Percentiles rank a stretch among this genome's conserved stretches.
These are phyloP conservation scores for Dicyrtomina minuta DNA, from an alignment of 2,888 invertebrate species.

Conservation along the genomic window DNA sequence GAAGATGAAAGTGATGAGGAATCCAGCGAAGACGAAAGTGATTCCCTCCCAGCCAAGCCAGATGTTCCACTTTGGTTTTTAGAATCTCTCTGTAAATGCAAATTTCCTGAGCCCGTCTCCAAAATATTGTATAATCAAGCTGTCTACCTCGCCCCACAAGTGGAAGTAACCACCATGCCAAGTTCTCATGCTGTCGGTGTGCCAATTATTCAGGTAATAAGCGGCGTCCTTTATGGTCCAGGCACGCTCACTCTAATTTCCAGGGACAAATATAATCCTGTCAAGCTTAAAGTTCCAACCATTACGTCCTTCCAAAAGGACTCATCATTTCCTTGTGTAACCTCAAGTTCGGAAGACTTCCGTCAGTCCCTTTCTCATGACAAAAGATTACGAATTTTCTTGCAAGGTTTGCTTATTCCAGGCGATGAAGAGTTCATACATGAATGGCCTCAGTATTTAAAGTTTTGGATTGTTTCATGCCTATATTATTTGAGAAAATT, in stretches of 20 bases:
- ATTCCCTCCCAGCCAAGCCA: conserved; percentile 64
- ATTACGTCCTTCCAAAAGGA: conserved; percentile 5
- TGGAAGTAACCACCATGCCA: conserved; percentile 37
- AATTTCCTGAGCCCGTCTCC: conserved; percentile 3
- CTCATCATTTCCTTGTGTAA: conserved; percentile 5
- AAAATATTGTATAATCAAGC: conserved; percentile 31
- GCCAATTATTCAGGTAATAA: conserved; percentile 45
- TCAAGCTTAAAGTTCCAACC: conserved; percentile 1
- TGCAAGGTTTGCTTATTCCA: conserved; percentile 20
- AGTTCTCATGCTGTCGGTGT: conserved; percentile 41
- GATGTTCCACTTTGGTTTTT: conserved; percentile 55
- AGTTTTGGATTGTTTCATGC: conserved; percentile 27
- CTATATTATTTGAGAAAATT: conserved; percentile 32
- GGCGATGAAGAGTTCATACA: conserved; percentile 21
- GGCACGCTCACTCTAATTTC: conserved; percentile 35
- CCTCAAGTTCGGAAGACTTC: conserved; percentile 4
- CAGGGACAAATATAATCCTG: conserved; percentile 22
- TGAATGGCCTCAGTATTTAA: conserved; percentile 34
- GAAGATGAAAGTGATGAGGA: conserved; percentile 53
- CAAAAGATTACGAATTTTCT: conserved; percentile 12
- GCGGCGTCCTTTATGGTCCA: conserved; percentile 43
- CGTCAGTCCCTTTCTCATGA: conserved; percentile 9
- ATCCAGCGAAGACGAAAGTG: conserved; percentile 64
- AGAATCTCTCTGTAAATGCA: conserved; percentile 17
- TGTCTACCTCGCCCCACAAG: conserved; percentile 38